Conservation (phyloP, 2,797 vertebrate genomes). For the Lepus townsendii region DNA sequence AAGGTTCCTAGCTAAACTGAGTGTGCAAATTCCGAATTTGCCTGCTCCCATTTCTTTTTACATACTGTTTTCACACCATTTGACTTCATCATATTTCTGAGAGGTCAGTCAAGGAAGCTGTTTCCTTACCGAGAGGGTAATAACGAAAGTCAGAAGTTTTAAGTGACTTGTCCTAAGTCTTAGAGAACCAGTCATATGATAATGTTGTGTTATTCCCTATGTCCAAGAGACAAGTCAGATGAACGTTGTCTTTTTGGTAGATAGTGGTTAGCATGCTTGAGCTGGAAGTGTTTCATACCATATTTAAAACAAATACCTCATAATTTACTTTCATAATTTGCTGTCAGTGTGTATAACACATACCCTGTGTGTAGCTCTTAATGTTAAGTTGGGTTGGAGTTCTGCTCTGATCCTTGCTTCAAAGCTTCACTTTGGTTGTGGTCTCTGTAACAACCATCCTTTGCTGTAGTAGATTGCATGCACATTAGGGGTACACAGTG, state of each 20-base stretch:
- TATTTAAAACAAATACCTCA: neutral
- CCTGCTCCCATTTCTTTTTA: neutral
- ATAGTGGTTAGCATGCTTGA: neutral
- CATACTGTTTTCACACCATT: neutral
- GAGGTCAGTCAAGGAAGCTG: neutral
- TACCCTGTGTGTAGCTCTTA: neutral
- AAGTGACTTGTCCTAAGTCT: neutral
- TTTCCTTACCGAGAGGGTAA: neutral
- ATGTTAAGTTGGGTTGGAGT: neutral
- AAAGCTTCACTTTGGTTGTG: neutral
- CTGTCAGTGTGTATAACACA: neutral
- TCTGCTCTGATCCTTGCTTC: neutral
- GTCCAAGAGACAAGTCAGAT: neutral
- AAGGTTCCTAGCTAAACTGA: neutral
- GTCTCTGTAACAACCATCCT: neutral
- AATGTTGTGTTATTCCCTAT: neutral
- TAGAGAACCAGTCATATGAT: neutral
- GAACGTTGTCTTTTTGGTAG: neutral
- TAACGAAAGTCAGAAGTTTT: neutral
- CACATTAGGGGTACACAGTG: neutral
- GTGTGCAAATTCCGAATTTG: neutral
- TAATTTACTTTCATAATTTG: slow-evolving; percentile 1
- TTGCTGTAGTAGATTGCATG: neutral
- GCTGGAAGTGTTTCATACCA: slow-evolving; percentile 4
- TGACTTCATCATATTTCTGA: neutral